These are phyloP conservation scores for Antheraea assamensis DNA, from an alignment of 2,888 invertebrate species.

Conservation along the genomic window DNA sequence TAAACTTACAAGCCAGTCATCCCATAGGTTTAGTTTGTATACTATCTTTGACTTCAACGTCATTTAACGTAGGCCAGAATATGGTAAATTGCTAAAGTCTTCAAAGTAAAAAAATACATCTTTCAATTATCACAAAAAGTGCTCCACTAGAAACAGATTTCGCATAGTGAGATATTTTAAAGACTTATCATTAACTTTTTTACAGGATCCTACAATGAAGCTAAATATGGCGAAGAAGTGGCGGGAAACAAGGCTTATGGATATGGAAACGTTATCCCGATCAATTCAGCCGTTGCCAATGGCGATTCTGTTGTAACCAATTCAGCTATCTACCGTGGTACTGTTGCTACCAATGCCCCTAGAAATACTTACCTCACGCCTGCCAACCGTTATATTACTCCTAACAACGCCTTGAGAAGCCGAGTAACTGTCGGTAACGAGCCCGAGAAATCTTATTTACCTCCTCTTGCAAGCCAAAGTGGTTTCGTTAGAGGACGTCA, in stretches of 20 bases:
- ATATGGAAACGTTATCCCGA: conserved; percentile 23
- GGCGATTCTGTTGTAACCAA: conserved; percentile 56
- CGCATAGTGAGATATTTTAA: neutral
- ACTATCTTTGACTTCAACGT: no score
- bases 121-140: neutral
- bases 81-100: no score
- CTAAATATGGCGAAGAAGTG: conserved; percentile 51
- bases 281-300: conserved; percentile 31
- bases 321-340: conserved; percentile 39
- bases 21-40: no score
- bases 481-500: conserved; percentile 63
- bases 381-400: neutral
- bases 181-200: neutral
- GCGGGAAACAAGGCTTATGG: conserved; percentile 36
- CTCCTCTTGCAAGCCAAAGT: conserved; percentile 45
- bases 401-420: conserved; percentile 5
- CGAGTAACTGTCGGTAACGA: conserved; percentile 20
- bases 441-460: conserved; percentile 51
- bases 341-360: neutral
- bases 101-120: no score
- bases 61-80: no score
- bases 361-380: neutral
- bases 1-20: no score
- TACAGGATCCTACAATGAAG: conserved; percentile 67
- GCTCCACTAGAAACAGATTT: neutral